Conservation (phyloP, 2,113 vertebrate genomes). For the Cinclus mexicanus region DNA sequence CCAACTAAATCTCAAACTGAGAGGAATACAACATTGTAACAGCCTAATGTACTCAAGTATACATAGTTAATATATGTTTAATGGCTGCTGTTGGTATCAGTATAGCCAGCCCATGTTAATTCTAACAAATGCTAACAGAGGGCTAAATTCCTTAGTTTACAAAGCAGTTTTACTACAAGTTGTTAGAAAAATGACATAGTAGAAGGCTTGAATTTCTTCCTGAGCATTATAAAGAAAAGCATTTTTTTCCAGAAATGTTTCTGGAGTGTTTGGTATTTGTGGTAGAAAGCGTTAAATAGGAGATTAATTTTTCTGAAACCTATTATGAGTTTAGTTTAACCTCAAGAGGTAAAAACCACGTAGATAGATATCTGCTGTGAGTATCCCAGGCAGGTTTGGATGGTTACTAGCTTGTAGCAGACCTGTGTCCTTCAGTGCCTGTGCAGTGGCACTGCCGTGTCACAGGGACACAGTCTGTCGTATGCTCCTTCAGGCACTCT, state of each 20-base stretch:
- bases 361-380: background rate
- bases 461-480: background rate
- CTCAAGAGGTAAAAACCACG: background rate
- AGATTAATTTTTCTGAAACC: background rate
- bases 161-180: background rate
- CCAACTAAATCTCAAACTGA: background rate
- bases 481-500: background rate
- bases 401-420: background rate
- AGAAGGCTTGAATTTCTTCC: background rate
- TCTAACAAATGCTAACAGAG: background rate
- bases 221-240: background rate
- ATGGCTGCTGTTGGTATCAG: background rate
- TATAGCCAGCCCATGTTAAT: background rate
- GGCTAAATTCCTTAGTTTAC: background rate
- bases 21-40: background rate
- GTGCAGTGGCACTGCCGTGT: background rate
- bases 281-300: background rate
- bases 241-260: background rate
- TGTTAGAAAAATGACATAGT: background rate
- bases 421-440: background rate
- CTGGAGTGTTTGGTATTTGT: background rate
- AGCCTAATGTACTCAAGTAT: background rate
- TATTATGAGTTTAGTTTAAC: background rate
- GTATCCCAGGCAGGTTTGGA: background rate
- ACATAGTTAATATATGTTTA: background rate